Conservation (phyloP, 2,888 invertebrate genomes). For the Incurvaria masculella region DNA sequence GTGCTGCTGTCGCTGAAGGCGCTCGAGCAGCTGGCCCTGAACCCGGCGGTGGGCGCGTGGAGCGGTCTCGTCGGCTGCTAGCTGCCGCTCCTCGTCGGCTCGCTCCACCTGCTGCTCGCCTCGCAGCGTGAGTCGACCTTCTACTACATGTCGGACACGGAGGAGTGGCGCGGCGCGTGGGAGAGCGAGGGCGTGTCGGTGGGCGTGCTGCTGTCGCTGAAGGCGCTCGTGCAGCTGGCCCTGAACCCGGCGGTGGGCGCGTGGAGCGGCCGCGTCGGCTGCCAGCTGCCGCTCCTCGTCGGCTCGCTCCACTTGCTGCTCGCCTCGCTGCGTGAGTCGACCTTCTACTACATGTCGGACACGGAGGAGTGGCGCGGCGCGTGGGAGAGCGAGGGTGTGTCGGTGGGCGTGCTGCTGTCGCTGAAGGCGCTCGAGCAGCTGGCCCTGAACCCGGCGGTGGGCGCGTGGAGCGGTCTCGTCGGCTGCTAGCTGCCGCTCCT, state of each 20-base stretch:
- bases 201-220: slow-evolving; percentile 39
- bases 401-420: slow-evolving; percentile 37
- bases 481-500: slow-evolving; percentile 31
- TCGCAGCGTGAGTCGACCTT: slow-evolving; percentile 35
- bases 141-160: no score
- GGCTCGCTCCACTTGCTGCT: slow-evolving; percentile 29
- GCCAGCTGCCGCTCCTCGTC: slow-evolving; percentile 27
- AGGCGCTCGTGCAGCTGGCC: slow-evolving; percentile 37
- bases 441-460: slow-evolving; percentile 30
- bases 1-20: slow-evolving; percentile 41
- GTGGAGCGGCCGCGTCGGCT: slow-evolving; percentile 30
- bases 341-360: no score
- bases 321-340: slow-evolving; percentile 34
- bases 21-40: slow-evolving; percentile 31
- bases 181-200: slow-evolving; percentile 26
- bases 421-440: slow-evolving; percentile 41
- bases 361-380: no score
- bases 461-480: slow-evolving; percentile 28
- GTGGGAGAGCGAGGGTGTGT: slow-evolving; percentile 23
- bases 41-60: slow-evolving; percentile 32
- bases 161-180: no score
- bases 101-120: slow-evolving; percentile 30
- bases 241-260: slow-evolving; percentile 32
- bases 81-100: slow-evolving; percentile 25
- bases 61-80: slow-evolving; percentile 31